Conservation (phyloP, 2,113 vertebrate genomes). For the Limnothrissa miodon region DNA sequence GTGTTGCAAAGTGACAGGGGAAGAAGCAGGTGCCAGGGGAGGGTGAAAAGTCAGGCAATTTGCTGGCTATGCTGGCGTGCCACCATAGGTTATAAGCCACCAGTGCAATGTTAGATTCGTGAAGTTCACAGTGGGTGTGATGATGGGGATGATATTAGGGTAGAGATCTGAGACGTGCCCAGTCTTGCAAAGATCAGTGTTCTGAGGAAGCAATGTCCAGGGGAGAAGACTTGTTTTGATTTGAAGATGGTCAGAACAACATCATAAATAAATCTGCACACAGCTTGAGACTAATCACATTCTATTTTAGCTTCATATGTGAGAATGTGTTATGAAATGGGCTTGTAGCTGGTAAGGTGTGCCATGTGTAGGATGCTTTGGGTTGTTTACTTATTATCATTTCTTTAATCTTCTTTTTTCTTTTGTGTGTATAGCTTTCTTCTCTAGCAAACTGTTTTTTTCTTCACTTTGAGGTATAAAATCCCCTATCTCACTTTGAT, state of each 20-base stretch:
- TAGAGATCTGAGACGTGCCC: constrained; percentile 21
- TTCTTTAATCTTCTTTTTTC: not conserved
- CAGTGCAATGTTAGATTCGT: not conserved
- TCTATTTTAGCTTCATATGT: not conserved
- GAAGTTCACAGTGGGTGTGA: not conserved
- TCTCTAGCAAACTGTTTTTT: not conserved
- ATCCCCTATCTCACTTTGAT: not conserved
- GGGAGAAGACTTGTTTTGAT: not conserved
- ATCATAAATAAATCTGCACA: not conserved
- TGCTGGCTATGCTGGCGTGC: not conserved
- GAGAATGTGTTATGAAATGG: not conserved
- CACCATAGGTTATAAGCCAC: not conserved
- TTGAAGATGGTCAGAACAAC: not conserved
- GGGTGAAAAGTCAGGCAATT: constrained; percentile 13
- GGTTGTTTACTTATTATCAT: not conserved
- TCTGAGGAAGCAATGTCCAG: not conserved
- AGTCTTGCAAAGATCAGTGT: constrained; percentile 10
- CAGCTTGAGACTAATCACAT: not conserved
- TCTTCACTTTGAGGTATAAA: not conserved
- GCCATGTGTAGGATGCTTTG: not conserved
- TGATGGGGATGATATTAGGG: not conserved
- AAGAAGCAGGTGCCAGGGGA: constrained; percentile 30
- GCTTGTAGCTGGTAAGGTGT: not conserved
- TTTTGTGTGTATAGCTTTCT: not conserved
- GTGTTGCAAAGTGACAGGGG: not conserved